These are phyloP conservation scores for Deilephila elpenor DNA, from an alignment of 2,888 invertebrate genomes.

Conservation along the genomic window DNA sequence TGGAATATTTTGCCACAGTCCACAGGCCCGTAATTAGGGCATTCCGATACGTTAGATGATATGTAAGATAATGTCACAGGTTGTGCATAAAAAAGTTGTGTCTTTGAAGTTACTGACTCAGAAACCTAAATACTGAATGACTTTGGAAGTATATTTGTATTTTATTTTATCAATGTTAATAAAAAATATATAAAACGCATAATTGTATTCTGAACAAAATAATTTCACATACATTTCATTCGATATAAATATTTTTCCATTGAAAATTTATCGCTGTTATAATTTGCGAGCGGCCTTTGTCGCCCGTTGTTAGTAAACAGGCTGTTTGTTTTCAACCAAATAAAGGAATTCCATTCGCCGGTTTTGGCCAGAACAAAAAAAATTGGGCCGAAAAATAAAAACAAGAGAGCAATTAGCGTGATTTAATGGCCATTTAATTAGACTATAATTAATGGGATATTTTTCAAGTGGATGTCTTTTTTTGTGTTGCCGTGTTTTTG, in stretches of 20 bases:
- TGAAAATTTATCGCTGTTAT: slow-evolving; percentile 76
- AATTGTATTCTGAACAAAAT: background rate
- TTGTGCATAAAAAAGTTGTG: too few relatives aligned
- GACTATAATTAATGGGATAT: slow-evolving; percentile 77
- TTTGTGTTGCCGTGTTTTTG: slow-evolving; percentile 45
- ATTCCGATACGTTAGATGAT: too few relatives aligned
- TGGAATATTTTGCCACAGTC: too few relatives aligned
- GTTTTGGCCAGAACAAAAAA: slow-evolving; percentile 63
- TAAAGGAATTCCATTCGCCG: slow-evolving; percentile 81
- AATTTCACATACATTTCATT: background rate
- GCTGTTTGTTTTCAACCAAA: slow-evolving; percentile 69
- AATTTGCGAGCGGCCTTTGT: slow-evolving; percentile 80
- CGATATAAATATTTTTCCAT: slow-evolving; percentile 43
- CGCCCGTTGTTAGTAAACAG: slow-evolving; percentile 78
- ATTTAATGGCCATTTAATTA: slow-evolving; percentile 83
- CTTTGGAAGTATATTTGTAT: too few relatives aligned
- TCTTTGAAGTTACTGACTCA: too few relatives aligned
- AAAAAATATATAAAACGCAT: too few relatives aligned
- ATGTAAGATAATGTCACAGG: too few relatives aligned
- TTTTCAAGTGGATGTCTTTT: slow-evolving; percentile 60
- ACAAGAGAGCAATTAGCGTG: slow-evolving; percentile 82
- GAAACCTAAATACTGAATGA: too few relatives aligned
- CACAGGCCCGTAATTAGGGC: too few relatives aligned
- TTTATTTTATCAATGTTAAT: too few relatives aligned
- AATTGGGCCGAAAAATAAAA: slow-evolving; percentile 76